A percentile compares a stretch with the other conserved stretches of the same genome.
Conservation (phyloP, 2,888 invertebrate genomes). For the Ommatoiulus sabulosus region DNA sequence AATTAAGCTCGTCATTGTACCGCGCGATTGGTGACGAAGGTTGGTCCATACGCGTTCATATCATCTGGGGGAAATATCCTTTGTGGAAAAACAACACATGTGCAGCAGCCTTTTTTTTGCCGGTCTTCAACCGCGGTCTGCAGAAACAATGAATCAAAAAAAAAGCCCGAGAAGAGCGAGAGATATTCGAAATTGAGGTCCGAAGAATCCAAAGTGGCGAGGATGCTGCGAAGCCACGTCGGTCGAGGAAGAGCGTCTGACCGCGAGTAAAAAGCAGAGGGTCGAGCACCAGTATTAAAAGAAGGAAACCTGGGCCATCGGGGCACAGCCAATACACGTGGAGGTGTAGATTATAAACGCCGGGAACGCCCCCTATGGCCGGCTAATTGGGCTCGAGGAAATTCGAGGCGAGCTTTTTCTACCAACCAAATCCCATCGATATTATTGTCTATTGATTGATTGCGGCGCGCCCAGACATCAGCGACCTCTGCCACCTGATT, state of each 20-base stretch:
- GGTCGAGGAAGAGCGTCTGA: conserved; percentile 17
- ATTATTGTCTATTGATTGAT: conserved; percentile 60
- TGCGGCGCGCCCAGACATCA: conserved; percentile 52
- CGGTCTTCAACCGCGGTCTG: neutral
- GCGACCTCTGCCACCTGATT: neutral
- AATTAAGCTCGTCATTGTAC: conserved; percentile 6
- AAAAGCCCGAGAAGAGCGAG: neutral
- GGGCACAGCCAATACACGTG: conserved; percentile 26
- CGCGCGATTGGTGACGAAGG: conserved; percentile 6
- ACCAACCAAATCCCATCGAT: conserved; percentile 60
- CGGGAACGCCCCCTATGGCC: conserved; percentile 27
- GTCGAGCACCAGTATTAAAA: conserved; percentile 12
- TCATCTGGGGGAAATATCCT: neutral
- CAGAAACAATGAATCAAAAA: neutral
- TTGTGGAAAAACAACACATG: conserved; percentile 25
- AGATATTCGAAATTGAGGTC: neutral
- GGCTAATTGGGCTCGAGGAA: conserved; percentile 34
- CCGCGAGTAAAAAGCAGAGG: conserved; percentile 34
- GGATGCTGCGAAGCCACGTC: conserved; percentile 20
- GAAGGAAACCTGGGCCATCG: conserved; percentile 34
- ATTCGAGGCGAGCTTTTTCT: conserved; percentile 52
- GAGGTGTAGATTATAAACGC: conserved; percentile 22
- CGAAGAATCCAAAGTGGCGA: neutral
- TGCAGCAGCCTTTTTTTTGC: neutral
- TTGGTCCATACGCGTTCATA: conserved; percentile 34